These are phyloP conservation scores for Drosophila nebulosa DNA, from an alignment of 1,140 invertebrate species.

Conservation along the genomic window DNA sequence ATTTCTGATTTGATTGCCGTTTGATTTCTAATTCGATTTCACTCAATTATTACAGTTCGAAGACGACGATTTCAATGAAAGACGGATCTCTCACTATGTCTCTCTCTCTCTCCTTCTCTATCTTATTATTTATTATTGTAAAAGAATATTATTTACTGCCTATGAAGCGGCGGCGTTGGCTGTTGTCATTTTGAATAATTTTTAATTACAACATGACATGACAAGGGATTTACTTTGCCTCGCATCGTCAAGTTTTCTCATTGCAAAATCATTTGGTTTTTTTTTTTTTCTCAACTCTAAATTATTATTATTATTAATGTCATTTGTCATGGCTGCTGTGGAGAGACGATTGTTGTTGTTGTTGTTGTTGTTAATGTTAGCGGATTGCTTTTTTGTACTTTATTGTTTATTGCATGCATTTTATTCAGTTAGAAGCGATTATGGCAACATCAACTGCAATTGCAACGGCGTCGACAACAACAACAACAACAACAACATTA, in stretches of 20 bases:
- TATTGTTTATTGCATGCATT: slow-evolving; percentile 67
- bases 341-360: slow-evolving; percentile 27
- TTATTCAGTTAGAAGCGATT: slow-evolving; percentile 69
- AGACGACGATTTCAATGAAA: slow-evolving; percentile 22
- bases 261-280: slow-evolving; percentile 54
- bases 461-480: slow-evolving; percentile 10
- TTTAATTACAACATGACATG: slow-evolving; percentile 77
- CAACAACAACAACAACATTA: slow-evolving; percentile 15
- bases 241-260: slow-evolving; percentile 60
- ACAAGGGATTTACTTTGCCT: slow-evolving; percentile 67
- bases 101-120: no score
- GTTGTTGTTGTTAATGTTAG: slow-evolving; percentile 24
- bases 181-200: slow-evolving; percentile 55
- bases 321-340: slow-evolving; percentile 62
- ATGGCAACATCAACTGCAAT: slow-evolving; percentile 52
- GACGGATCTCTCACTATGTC: no score
- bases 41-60: slow-evolving; percentile 43
- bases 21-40: slow-evolving; percentile 49
- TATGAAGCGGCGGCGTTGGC: slow-evolving; percentile 9
- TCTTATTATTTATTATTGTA: background rate
- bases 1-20: slow-evolving; percentile 33
- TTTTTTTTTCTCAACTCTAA: slow-evolving; percentile 51
- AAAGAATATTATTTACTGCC: slow-evolving; percentile 27
- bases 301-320: slow-evolving; percentile 75
- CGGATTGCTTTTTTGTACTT: slow-evolving; percentile 57